Evolutionary conservation across 2,888 invertebrate genomes (phyloP).

Genomic region (Vannuccia rotundouncinata): DNA sequence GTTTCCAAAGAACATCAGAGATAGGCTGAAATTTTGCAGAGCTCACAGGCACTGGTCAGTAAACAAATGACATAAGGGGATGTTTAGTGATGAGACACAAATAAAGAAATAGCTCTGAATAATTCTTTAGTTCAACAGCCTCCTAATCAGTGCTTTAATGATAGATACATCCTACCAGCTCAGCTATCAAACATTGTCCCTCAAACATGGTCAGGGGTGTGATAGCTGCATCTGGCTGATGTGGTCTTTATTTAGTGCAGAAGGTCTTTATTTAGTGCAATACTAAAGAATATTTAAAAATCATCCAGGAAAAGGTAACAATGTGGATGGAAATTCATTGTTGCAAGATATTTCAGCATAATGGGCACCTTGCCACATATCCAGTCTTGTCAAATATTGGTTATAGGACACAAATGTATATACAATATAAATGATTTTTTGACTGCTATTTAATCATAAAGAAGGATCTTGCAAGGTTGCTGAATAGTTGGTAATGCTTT

Average conservation of each 20-base stretch:
- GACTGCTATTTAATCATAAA: too few species aligned
- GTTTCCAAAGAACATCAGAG: neutral
- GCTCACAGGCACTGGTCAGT: neutral
- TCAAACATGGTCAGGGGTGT: neutral
- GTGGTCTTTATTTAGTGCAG: neutral
- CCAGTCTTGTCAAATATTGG: neutral
- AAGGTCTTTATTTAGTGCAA: neutral
- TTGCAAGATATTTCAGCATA: neutral
- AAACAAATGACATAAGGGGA: neutral
- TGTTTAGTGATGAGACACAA: neutral
- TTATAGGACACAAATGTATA: neutral
- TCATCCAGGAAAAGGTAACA: neutral
- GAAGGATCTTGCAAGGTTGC: too few species aligned
- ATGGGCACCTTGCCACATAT: neutral
- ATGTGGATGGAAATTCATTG: neutral
- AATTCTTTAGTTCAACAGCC: neutral
- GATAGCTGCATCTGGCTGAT: neutral
- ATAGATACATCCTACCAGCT: neutral
- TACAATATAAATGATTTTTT: too few species aligned
- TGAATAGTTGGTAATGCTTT: too few species aligned
- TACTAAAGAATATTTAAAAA: neutral
- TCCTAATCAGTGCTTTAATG: neutral
- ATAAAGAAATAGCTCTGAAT: neutral
- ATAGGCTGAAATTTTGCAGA: neutral
- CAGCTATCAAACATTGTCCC: neutral